Evolutionary conservation across 92 coral and sea anemone genomes (phyloP).

Genomic region (Parazoanthus darwini): DNA sequence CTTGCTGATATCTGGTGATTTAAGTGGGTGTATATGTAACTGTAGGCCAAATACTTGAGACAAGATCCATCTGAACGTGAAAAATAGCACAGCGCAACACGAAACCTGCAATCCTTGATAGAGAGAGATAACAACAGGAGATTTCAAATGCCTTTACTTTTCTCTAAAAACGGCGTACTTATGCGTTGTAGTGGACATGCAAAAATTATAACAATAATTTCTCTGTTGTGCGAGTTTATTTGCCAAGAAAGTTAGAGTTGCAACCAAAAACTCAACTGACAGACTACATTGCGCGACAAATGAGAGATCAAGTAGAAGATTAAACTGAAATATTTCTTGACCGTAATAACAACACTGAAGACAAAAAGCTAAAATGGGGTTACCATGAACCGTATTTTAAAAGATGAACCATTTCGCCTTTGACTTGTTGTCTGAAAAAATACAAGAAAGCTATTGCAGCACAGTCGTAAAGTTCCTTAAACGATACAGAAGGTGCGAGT

Average conservation of each 20-base stretch:
- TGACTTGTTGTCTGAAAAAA: too few relatives aligned
- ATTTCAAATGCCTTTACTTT: background rate
- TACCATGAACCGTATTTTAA: background rate
- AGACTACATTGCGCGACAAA: background rate
- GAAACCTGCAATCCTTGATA: background rate
- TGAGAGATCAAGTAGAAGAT: conserved; percentile 11
- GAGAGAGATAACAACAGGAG: conserved; percentile 8
- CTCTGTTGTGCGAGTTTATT: background rate
- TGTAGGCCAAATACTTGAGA: background rate
- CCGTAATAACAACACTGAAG: background rate
- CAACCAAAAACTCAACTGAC: background rate
- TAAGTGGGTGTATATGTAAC: background rate
- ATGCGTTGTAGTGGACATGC: background rate
- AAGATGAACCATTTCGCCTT: background rate
- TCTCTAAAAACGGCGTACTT: background rate
- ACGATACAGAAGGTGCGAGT: background rate
- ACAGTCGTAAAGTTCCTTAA: background rate
- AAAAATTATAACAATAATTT: background rate
- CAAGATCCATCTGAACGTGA: background rate
- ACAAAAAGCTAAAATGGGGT: conserved; percentile 8
- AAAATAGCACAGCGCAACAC: background rate
- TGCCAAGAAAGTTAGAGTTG: background rate
- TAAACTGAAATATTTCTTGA: conserved; percentile 6
- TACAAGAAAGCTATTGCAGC: background rate
- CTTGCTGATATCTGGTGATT: background rate